Percentiles rank a stretch among this genome's conserved stretches.
Evolutionary conservation across 2,888 invertebrate genomes (phyloP).

Genomic region (Serripes groenlandicus): DNA sequence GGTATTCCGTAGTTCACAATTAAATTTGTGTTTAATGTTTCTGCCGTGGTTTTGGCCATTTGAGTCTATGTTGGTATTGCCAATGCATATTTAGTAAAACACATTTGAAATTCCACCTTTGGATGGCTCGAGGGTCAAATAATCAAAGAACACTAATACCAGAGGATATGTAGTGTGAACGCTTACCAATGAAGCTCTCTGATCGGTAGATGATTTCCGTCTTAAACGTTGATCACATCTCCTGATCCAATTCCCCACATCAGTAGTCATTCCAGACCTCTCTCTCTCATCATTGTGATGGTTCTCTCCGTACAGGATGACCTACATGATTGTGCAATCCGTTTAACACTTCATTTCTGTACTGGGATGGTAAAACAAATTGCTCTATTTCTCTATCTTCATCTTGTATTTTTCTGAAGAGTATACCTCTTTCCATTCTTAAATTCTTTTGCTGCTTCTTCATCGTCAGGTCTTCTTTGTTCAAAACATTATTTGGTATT

Average conservation of each 20-base stretch:
- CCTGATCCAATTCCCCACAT: neutral
- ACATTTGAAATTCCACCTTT: conserved; percentile 10
- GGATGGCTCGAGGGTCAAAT: neutral
- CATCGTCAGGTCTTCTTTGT: neutral
- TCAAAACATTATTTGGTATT: neutral
- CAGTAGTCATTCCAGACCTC: conserved; percentile 11
- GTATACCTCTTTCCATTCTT: neutral
- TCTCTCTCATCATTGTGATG: neutral
- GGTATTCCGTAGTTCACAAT: no score
- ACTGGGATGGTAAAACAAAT: neutral
- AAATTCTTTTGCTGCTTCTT: neutral
- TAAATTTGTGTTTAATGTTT: no score
- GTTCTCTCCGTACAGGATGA: neutral
- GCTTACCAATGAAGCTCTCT: neutral
- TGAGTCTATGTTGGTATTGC: no score
- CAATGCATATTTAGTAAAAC: no score
- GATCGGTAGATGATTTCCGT: conserved; percentile 1
- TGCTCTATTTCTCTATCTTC: neutral
- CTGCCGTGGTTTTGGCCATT: no score
- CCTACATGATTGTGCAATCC: conserved; percentile 8
- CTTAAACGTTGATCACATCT: conserved; percentile 12
- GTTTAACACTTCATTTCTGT: neutral
- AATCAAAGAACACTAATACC: conserved; percentile 12
- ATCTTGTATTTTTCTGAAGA: neutral
- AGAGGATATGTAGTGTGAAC: conserved; percentile 8